Evolutionary conservation across 2,888 invertebrate species (phyloP).

Genomic region (Eutolmus rufibarbis): DNA sequence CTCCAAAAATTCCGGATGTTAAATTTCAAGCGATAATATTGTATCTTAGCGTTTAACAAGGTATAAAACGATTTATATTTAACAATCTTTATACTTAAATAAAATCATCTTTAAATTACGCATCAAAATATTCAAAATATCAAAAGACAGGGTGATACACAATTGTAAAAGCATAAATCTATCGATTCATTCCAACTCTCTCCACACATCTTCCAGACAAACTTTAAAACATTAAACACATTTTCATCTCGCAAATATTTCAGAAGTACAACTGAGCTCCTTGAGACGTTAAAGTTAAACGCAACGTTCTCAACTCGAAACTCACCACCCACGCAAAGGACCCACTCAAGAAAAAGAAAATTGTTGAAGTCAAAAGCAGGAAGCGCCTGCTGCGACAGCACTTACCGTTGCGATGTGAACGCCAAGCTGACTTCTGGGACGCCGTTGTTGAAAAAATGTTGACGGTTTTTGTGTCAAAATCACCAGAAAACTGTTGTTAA

Average conservation of each 20-base stretch:
- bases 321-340: background rate
- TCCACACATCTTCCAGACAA: background rate
- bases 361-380: background rate
- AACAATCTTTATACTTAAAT: too few relatives aligned
- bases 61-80: too few relatives aligned
- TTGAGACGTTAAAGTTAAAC: background rate
- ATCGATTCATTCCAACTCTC: background rate
- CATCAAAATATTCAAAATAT: background rate
- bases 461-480: conserved; percentile 3
- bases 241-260: background rate
- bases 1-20: too few relatives aligned
- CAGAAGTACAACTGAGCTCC: background rate
- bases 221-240: background rate
- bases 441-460: conserved; percentile 49
- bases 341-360: background rate
- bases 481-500: background rate
- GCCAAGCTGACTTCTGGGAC: conserved; percentile 50
- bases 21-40: too few relatives aligned
- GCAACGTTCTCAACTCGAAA: background rate
- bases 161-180: background rate
- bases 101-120: background rate
- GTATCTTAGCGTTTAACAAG: too few relatives aligned
- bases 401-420: conserved; percentile 50
- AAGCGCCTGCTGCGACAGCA: background rate
- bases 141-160: background rate